Evolutionary conservation across 2,797 vertebrate genomes (phyloP).

Genomic region (Acanthornis magna): DNA sequence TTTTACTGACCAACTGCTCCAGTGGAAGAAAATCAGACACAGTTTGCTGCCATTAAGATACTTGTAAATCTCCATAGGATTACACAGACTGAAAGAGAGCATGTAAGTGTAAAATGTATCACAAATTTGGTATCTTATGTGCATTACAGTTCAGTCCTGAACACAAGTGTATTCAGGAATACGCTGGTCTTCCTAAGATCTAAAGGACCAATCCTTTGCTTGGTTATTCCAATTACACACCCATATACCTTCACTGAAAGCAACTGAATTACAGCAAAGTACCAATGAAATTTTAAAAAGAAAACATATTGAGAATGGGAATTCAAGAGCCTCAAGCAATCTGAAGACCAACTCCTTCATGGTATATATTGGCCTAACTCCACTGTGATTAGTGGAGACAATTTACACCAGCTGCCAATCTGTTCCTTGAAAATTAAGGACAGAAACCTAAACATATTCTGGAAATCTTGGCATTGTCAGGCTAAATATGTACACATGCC

Average conservation of each 20-base stretch:
- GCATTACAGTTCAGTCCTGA: not conserved
- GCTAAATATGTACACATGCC: constrained; percentile 63
- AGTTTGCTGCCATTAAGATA: not conserved
- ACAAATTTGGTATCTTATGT: not conserved
- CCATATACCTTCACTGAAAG: not conserved
- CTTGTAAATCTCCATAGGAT: not conserved
- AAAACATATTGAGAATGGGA: not conserved
- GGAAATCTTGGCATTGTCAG: constrained; percentile 52
- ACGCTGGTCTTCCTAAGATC: not conserved
- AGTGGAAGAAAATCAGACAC: not conserved
- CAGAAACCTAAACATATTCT: constrained; percentile 52
- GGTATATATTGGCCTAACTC: not conserved
- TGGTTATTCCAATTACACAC: not conserved
- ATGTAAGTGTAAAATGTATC: not conserved
- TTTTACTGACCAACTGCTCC: not conserved
- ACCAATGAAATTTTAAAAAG: not conserved
- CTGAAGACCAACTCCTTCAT: not conserved
- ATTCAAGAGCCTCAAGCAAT: not conserved
- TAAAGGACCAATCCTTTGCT: not conserved
- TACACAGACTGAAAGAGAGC: not conserved
- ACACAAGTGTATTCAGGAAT: not conserved
- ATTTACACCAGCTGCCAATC: constrained; percentile 33
- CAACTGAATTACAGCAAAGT: not conserved
- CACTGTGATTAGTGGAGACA: not conserved
- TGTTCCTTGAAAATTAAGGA: constrained; percentile 43